Percentiles rank a stretch among this genome's conserved stretches.
These are phyloP conservation scores for Antheraea yamamai DNA, from an alignment of 2,888 invertebrate species.

Conservation along the genomic window DNA sequence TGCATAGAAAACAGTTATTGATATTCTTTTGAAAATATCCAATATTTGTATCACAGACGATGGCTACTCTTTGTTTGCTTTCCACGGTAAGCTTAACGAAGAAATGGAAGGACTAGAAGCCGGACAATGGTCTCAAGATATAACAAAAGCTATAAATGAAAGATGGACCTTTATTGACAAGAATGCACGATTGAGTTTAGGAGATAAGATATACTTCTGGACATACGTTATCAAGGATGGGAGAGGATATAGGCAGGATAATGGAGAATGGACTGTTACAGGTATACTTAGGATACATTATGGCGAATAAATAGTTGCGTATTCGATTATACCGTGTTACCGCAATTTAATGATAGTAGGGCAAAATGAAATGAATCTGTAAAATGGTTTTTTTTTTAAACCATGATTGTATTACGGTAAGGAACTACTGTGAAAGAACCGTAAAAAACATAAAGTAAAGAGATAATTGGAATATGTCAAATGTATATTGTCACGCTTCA, in stretches of 20 bases:
- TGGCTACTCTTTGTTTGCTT: slow-evolving; percentile 79
- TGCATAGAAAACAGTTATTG: background rate
- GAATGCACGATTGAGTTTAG: slow-evolving; percentile 80
- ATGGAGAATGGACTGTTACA: slow-evolving; percentile 81
- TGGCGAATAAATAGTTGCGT: background rate
- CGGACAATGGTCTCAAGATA: slow-evolving; percentile 85
- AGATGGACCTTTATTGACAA: slow-evolving; percentile 86
- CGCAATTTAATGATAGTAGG: background rate
- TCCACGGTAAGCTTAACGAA: slow-evolving; percentile 86
- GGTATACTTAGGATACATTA: slow-evolving; percentile 51
- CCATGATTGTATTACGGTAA: background rate
- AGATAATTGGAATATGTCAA: no score
- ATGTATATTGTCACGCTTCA: no score
- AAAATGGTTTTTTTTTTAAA: background rate
- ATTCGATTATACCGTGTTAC: background rate
- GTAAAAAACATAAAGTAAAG: no score
- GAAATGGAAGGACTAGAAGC: slow-evolving; percentile 87
- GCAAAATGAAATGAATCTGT: background rate
- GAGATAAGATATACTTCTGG: slow-evolving; percentile 89
- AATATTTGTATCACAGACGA: slow-evolving; percentile 64
- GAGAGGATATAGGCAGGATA: slow-evolving; percentile 86
- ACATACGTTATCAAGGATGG: slow-evolving; percentile 86
- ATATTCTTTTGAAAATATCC: background rate
- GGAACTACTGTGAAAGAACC: background rate
- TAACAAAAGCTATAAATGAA: slow-evolving; percentile 82